Evolutionary conservation across 2,113 vertebrate species (phyloP).

Genomic region (Microcebus tavaratra): DNA sequence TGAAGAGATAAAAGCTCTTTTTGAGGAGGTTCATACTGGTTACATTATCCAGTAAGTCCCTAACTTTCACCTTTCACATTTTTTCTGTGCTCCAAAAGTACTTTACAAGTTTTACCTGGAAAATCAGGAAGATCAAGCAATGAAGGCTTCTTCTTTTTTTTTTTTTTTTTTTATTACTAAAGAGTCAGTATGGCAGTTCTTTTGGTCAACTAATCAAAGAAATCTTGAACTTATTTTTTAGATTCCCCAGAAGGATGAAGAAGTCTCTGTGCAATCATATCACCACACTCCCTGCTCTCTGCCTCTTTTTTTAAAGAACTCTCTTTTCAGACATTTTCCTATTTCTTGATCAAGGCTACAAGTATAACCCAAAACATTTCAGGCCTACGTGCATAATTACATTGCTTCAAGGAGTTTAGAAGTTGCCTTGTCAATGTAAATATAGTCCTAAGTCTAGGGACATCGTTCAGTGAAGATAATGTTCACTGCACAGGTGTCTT

Average conservation of each 20-base stretch:
- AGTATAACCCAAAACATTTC: neutral
- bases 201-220: conserved; percentile 25
- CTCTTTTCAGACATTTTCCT: neutral
- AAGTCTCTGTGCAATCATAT: neutral
- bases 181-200: neutral
- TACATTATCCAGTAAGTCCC: neutral
- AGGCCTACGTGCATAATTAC: neutral
- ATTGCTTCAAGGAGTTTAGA: neutral
- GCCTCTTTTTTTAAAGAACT: neutral
- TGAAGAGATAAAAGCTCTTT: neutral
- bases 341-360: conserved; percentile 20
- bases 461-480: neutral
- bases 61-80: neutral
- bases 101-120: neutral
- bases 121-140: neutral
- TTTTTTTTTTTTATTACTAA: neutral
- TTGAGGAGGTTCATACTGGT: neutral
- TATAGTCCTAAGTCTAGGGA: neutral
- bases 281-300: neutral
- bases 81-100: neutral
- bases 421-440: neutral
- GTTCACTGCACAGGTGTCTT: neutral
- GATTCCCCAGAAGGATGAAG: neutral
- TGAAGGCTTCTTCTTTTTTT: neutral
- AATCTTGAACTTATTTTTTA: neutral